A percentile compares a stretch with the other conserved stretches of the same genome.
Evolutionary conservation across 2,797 vertebrate species (phyloP).

Genomic region (Morus bassanus): DNA sequence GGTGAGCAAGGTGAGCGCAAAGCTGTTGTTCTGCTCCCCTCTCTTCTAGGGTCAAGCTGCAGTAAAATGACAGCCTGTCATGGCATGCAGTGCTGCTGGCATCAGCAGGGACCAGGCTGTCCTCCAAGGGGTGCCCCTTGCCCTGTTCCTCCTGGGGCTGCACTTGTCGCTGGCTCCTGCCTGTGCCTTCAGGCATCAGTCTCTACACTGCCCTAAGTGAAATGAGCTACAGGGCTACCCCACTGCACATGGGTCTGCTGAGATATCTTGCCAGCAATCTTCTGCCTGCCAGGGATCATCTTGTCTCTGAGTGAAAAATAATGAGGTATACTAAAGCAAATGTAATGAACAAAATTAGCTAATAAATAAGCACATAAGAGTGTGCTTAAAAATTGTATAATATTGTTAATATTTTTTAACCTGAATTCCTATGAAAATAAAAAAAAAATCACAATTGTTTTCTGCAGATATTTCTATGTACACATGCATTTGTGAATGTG

Average conservation of each 20-base stretch:
- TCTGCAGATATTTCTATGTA: background rate
- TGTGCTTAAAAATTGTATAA: background rate
- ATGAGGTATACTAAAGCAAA: background rate
- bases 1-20: background rate
- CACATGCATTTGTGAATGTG: background rate
- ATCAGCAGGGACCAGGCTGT: background rate
- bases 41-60: background rate
- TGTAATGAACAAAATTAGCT: background rate
- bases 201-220: background rate
- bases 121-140: background rate
- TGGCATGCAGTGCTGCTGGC: background rate
- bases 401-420: background rate
- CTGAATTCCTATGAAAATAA: background rate
- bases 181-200: background rate
- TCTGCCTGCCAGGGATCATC: background rate
- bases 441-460: fast-evolving
- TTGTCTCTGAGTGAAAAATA: background rate
- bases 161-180: background rate
- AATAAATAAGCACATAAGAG: background rate
- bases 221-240: background rate
- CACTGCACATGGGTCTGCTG: background rate
- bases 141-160: background rate
- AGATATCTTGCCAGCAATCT: background rate
- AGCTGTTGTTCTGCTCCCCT: background rate
- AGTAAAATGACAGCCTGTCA: background rate